Conservation (phyloP, 2,797 vertebrate species). For the Phyllotis vaccarum region DNA sequence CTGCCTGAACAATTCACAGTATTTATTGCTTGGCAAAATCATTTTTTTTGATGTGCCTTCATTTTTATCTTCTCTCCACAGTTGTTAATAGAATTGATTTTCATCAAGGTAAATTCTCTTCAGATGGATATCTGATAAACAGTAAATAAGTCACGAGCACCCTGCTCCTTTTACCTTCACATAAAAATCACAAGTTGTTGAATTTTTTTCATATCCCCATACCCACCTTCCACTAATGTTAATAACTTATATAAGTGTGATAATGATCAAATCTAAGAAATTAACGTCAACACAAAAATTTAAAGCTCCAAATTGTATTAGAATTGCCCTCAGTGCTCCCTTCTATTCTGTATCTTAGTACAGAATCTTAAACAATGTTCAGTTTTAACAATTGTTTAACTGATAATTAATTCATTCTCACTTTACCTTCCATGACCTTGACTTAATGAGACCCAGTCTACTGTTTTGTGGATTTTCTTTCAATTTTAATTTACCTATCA, state of each 20-base stretch:
- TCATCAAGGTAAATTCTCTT: slow-evolving; percentile 40
- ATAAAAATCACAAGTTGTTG: neutral
- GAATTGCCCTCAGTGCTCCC: neutral
- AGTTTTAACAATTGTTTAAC: neutral
- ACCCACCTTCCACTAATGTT: neutral
- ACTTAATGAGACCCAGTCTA: neutral
- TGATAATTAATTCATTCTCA: neutral
- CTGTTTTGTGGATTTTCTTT: neutral
- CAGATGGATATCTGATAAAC: neutral
- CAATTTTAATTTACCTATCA: neutral
- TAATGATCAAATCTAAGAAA: neutral
- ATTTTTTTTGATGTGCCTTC: slow-evolving; percentile 13
- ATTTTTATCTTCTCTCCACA: slow-evolving; percentile 43
- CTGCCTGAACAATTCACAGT: neutral
- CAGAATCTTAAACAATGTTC: neutral
- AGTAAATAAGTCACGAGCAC: neutral
- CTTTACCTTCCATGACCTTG: neutral
- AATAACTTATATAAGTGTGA: neutral
- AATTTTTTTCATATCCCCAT: neutral
- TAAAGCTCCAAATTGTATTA: neutral
- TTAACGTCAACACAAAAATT: neutral
- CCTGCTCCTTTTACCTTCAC: neutral
- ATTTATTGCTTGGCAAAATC: slow-evolving; percentile 42
- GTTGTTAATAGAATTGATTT: slow-evolving; percentile 58
- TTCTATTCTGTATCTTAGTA: neutral